phyloP scores from a whole-genome alignment of 1,140 invertebrate genomes.

The Ceratina calcarata region DNA sequence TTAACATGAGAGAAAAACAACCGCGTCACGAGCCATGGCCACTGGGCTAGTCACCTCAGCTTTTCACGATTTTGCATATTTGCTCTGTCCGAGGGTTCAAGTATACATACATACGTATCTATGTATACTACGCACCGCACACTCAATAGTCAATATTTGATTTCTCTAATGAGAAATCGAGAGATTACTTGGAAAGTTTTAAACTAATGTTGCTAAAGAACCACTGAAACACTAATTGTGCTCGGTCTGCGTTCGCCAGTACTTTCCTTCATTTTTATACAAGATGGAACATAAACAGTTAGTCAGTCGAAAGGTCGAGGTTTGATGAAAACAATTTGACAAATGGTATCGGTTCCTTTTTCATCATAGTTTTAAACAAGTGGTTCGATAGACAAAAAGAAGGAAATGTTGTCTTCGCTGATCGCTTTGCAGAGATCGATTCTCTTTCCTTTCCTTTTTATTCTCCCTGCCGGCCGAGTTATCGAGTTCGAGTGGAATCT shows the following conservation, averaged over 20 bases:
- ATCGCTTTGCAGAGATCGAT: slow-evolving; percentile 12
- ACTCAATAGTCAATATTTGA: slow-evolving; percentile 9
- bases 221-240: too few species aligned
- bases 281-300: too few species aligned
- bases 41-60: background rate
- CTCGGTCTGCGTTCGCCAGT: too few species aligned
- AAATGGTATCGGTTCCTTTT: too few species aligned
- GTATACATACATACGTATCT: background rate
- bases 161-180: slow-evolving; percentile 21
- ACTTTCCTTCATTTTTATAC: too few species aligned
- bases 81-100: too few species aligned
- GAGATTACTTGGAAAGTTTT: slow-evolving; percentile 28
- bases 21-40: slow-evolving; percentile 10
- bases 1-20: slow-evolving; percentile 46
- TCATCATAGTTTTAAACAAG: too few species aligned
- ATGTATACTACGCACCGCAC: background rate
- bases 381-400: too few species aligned
- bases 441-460: background rate
- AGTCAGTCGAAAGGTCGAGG: too few species aligned
- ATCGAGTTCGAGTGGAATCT: slow-evolving; percentile 12
- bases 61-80: slow-evolving; percentile 18
- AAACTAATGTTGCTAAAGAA: slow-evolving; percentile 1
- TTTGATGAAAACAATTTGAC: too few species aligned
- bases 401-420: background rate
- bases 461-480: background rate